Evolutionary conservation across 2,113 vertebrate genomes (phyloP).

Genomic region (Steatornis caripensis): DNA sequence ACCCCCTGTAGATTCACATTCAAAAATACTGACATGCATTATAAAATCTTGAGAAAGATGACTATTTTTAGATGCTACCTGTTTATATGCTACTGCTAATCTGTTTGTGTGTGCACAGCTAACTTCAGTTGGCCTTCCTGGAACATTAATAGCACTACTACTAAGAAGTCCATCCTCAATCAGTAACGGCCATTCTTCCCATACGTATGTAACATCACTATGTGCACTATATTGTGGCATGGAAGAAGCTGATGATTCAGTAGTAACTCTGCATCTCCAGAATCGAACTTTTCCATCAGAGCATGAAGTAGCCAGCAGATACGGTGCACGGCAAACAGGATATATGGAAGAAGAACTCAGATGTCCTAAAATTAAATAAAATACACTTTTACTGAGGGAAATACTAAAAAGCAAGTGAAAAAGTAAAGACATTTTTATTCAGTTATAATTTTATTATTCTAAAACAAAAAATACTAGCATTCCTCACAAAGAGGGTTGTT

Average conservation of each 20-base stretch:
- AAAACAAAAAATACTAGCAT: not conserved
- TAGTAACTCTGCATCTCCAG: conserved; percentile 83
- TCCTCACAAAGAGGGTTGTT: not conserved
- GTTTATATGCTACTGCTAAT: conserved; percentile 89
- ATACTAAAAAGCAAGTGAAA: not conserved
- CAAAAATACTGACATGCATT: conserved; percentile 89
- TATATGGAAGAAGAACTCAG: conserved; percentile 93
- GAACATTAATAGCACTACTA: conserved; percentile 82
- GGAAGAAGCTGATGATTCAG: conserved; percentile 28
- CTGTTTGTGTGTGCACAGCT: conserved; percentile 95
- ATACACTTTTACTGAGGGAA: not conserved
- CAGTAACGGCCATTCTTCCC: conserved; percentile 94
- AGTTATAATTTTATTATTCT: not conserved
- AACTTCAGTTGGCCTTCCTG: conserved; percentile 84
- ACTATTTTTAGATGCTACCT: conserved; percentile 41
- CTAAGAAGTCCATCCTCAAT: conserved; percentile 85
- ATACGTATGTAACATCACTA: conserved; percentile 73
- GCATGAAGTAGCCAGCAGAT: conserved; percentile 93
- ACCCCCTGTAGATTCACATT: conserved; percentile 96
- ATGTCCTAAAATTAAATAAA: conserved; percentile 80
- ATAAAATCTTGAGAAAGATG: conserved; percentile 70
- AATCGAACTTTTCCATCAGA: conserved; percentile 93
- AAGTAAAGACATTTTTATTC: not conserved
- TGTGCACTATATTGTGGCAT: conserved; percentile 1
- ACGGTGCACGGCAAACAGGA: conserved; percentile 88